Evolutionary conservation across 2,888 invertebrate species (phyloP).

Genomic region (Galeruca laticollis): DNA sequence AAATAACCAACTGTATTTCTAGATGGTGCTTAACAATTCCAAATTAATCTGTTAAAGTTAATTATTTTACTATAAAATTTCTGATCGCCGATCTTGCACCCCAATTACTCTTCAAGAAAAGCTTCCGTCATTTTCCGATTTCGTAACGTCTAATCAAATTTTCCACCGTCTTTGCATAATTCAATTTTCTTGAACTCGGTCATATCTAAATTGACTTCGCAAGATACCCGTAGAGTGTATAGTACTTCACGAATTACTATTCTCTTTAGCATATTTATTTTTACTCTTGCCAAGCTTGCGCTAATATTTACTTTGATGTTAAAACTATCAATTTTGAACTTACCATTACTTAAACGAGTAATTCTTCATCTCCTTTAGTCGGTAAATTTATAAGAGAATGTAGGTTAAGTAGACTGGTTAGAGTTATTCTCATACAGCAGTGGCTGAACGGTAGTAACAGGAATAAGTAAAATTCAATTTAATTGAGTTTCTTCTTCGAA

Average conservation of each 20-base stretch:
- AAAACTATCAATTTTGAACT: background rate
- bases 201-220: slow-evolving; percentile 55
- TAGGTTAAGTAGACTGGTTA: no score
- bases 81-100: slow-evolving; percentile 45
- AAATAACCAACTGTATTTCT: slow-evolving; percentile 38
- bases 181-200: slow-evolving; percentile 49
- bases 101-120: slow-evolving; percentile 44
- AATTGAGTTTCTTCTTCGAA: no score
- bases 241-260: slow-evolving; percentile 2
- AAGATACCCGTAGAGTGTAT: slow-evolving; percentile 29
- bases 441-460: no score
- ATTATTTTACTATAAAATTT: slow-evolving; percentile 49
- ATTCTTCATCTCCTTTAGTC: background rate
- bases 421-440: no score
- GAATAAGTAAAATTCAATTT: no score
- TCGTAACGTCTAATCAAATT: slow-evolving; percentile 54
- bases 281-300: background rate
- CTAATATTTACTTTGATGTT: background rate
- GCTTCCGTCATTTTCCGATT: slow-evolving; percentile 51
- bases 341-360: slow-evolving; percentile 2
- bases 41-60: slow-evolving; percentile 49
- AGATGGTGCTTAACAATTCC: slow-evolving; percentile 41
- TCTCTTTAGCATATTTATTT: background rate
- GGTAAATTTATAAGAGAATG: no score
- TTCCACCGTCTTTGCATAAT: slow-evolving; percentile 53